Evolutionary conservation across 2,113 vertebrate species (phyloP), one percentile per base, ranked within the genome.

Genomic region (Sebastes fasciatus): DNA sequence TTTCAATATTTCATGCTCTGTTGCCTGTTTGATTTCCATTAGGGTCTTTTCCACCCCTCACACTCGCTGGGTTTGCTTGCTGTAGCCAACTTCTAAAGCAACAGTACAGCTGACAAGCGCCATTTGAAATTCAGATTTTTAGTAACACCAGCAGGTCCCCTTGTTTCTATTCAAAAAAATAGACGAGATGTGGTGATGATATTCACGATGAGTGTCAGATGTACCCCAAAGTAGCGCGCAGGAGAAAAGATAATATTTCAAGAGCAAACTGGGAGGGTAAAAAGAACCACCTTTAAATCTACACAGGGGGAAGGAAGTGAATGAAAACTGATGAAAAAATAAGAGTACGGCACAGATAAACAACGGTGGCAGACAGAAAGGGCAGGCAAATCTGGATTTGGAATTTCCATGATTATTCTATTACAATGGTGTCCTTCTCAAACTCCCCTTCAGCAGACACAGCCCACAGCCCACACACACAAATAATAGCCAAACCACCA

Each of bases 1-100:
- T 91, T 83, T 86, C 86, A 91, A 86, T 89, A 90, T 92, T 90
- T 90, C 87, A 88, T 68, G 75, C 92, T 87, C 78, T 55, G 86
- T 6, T 79, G 84, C 76, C 66, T 66, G 77, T 79, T 86, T 83
- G 84, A 91, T 89, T 93, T 87, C 86, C 86, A 89, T 90, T 77
- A 79, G 21, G 67, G n/a, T 26, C 58, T 69, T 70, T 69, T 69
- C 21, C 60, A 34, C 23, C 57, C 51, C 55, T 78, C 78, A 74
- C 80, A 54, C 52, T 80, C 4, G 23, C 66, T 34, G 34, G 34
- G 34, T 34, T 34, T 34, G 34, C 34, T 34, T 34, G 34, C 34
- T 19, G 68, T 68, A 82, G 78, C 79, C 66, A 52, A 70, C 65
- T 83, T 81, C 46, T 45, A 71, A 84, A 54, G 83, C 63, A 77